Base-by-base conservation (phyloP, 2,113 vertebrate genomes). In the Gymnarchus niloticus region DNA sequence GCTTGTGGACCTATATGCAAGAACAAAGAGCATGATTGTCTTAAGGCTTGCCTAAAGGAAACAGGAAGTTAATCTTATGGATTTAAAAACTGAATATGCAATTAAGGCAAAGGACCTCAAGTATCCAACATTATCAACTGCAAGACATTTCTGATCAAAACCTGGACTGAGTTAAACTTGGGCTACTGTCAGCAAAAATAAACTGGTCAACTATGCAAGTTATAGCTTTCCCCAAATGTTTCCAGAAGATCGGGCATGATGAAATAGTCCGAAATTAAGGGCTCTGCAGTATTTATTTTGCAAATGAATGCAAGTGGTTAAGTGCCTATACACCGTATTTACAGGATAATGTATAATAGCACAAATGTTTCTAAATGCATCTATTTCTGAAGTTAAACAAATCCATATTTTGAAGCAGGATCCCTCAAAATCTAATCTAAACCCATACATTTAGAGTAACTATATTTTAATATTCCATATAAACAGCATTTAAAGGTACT, bases 251-350 rank as follows among this genome's bases (percentile, higher is more conserved):
- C 17, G 44, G 44, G 23, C 44, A 44, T 78, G 19, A 48, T 46
- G 73, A 77, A 77, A 77, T 46, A 77, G 41, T 46, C 41, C 44
- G 21, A 77, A 46, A 77, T 69, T 25, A 69, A 69, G 61, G 28
- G 17, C 61, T 78, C 37, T 48, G 44, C 44, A 46, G 41, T 78
- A 83, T 84, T 73, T 81, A 86, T 37, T 85, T 85, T 81, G 49
- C 51, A 73, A 8, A 48, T 78, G 51, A 56, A 56, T 84, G 59
- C 87, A 85, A 88, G 21, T 21, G 85, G 73, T 61, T 86, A 46
- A 33, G 28, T 69, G 37, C 28, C 48, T 81, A 81, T 51, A 28
- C 77, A 80, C 48, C 48, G n/a, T 81, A 81, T 51, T 56, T 54
- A 82, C 51, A 82, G 12, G 12, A 77, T 44, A 77, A 78, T 59